Percentiles rank a stretch among this genome's conserved stretches.
Evolutionary conservation across 2,888 invertebrate species (phyloP).

Genomic region (Ophion ellenae): DNA sequence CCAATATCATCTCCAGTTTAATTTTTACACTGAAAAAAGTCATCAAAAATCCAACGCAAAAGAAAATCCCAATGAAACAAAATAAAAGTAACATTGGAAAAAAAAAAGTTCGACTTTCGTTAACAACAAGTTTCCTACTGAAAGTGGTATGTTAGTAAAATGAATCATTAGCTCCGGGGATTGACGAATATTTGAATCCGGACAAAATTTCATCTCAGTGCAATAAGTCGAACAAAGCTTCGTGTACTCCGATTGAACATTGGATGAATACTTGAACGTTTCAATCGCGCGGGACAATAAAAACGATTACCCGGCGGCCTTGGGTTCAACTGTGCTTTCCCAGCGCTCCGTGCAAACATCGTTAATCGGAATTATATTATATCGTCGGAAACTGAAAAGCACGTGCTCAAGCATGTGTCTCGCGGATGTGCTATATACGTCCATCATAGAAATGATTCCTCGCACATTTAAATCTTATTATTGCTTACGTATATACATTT

Average conservation of each 20-base stretch:
- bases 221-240: not conserved
- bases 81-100: no score
- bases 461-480: not conserved
- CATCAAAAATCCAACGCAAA: not conserved
- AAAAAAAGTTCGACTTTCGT: not conserved
- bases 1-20: not conserved
- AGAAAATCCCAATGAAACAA: not conserved
- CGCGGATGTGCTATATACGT: not conserved
- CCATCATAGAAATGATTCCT: not conserved
- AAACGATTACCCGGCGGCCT: constrained; percentile 16
- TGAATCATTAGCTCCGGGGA: not conserved
- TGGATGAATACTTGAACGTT: not conserved
- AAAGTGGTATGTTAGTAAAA: not conserved
- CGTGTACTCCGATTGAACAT: not conserved
- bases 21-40: not conserved
- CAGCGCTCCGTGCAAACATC: constrained; percentile 8
- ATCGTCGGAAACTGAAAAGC: constrained; percentile 23
- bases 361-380: constrained; percentile 20
- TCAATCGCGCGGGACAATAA: constrained; percentile 14
- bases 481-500: not conserved
- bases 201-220: not conserved
- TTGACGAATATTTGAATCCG: not conserved
- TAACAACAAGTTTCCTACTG: not conserved
- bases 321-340: constrained; percentile 12
- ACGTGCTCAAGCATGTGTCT: constrained; percentile 14